Evolutionary conservation across 1,140 invertebrate genomes (phyloP), one percentile per base, ranked within the genome.

Genomic region (Bombus haemorrhoidalis): DNA sequence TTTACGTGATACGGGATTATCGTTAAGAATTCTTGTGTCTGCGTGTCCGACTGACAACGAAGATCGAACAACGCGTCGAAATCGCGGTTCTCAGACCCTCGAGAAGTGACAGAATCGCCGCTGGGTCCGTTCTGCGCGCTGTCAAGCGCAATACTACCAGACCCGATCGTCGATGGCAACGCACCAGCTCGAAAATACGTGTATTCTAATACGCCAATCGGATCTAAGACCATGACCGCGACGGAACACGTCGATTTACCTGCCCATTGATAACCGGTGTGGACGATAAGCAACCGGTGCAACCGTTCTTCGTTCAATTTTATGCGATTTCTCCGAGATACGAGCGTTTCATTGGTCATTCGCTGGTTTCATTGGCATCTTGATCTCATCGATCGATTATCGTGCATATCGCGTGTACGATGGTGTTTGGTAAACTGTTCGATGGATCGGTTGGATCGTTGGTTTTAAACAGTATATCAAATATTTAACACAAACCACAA

Each of bases 111-210:
- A 53, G 18, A 66, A 78, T 41, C 25, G 39, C 66, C 79, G 47
- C 85, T 37, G 71, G 85, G 79, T 90, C 90, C 84, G 89, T 85
- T 76, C 87, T 57, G 79, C 83, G 73, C 87, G 90, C 91, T 85
- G 92, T 92, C 91, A 86, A 90, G 81, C 90, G 86, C 87, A 79
- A 79, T 87, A 93, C 92, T 93, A 90, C n/a, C 86, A 59, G 47
- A 73, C 85, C 86, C 86, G 85, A 85, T 87, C 79, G 13, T 22
- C 75, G 59, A 76, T 86, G 69, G 69, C 71, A 69, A 78, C 59
- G 64, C 76, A 85, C 73, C 86, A 86, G 74, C 68, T 87, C 83
- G 79, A 90, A 89, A 87, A 81, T 81, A 74, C 82, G 37, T 79
- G 68, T 90, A 91, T 91, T 91, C 80, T 87, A 90, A 91, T 89